Conservation (phyloP, 2,888 invertebrate species). For the Aspidiotus rigidus region DNA sequence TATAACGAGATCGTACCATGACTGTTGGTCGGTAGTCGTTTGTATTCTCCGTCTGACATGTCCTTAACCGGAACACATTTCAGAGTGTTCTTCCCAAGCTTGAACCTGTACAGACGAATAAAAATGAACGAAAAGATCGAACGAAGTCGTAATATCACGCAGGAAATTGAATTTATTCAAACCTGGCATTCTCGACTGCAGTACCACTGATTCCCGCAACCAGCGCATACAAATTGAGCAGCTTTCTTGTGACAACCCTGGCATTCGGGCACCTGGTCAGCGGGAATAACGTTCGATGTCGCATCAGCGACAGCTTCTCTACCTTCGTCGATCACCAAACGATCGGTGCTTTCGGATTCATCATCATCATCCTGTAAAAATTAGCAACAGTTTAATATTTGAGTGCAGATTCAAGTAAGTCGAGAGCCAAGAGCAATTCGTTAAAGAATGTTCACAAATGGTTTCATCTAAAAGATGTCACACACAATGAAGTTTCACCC, state of each 20-base stretch:
- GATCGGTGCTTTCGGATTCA: slow-evolving; percentile 47
- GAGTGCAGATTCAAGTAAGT: neutral
- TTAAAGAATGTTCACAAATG: too few species aligned
- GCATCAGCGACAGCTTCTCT: slow-evolving; percentile 43
- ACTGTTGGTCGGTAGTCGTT: slow-evolving; percentile 37
- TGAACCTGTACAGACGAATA: slow-evolving; percentile 54
- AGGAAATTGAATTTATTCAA: slow-evolving; percentile 35
- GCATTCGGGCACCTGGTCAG: slow-evolving; percentile 58
- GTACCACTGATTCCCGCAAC: slow-evolving; percentile 88
- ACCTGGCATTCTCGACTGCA: slow-evolving; percentile 91
- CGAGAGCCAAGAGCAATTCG: too few species aligned
- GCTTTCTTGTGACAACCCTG: slow-evolving; percentile 74
- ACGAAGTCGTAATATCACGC: slow-evolving; percentile 6
- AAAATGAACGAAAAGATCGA: slow-evolving; percentile 28
- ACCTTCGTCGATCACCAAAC: slow-evolving; percentile 46
- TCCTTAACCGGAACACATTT: slow-evolving; percentile 66
- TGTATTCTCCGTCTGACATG: slow-evolving; percentile 11
- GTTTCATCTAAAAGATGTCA: too few species aligned
- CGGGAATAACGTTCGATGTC: slow-evolving; percentile 40
- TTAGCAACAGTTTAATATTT: neutral
- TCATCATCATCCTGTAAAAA: slow-evolving; percentile 47
- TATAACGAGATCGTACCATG: slow-evolving; percentile 35
- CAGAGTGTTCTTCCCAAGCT: slow-evolving; percentile 81
- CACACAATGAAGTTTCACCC: too few species aligned
- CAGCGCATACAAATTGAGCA: slow-evolving; percentile 81